Conservation (phyloP, 2,888 invertebrate genomes). For the Tanytarsus gracilentus region DNA sequence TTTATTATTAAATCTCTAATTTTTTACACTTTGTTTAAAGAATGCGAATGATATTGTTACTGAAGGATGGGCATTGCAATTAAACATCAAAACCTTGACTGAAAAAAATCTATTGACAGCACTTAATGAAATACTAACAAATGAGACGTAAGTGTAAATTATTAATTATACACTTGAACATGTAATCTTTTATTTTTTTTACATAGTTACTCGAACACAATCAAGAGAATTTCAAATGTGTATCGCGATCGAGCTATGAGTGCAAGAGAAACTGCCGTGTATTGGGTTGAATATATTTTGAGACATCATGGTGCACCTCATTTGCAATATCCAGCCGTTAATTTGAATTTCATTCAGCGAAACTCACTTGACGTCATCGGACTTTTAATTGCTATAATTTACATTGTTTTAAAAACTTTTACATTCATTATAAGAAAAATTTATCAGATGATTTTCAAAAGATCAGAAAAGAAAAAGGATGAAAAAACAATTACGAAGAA, state of each 20-base stretch:
- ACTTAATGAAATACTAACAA: conserved; percentile 42
- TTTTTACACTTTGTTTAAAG: no score
- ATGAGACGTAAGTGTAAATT: no score
- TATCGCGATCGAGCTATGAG: conserved; percentile 49
- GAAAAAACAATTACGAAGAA: no score
- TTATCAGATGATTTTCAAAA: no score
- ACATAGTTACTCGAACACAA: no score
- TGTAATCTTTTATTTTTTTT: no score
- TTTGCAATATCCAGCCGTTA: conserved; percentile 46
- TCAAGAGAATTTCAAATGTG: conserved; percentile 42
- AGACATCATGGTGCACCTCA: conserved; percentile 48
- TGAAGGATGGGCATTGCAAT: conserved; percentile 43
- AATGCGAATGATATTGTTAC: conserved; percentile 44
- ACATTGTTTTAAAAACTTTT: neutral
- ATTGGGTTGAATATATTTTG: conserved; percentile 51
- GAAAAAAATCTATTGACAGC: conserved; percentile 40
- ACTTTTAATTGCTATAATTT: conserved; percentile 33
- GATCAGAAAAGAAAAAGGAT: no score
- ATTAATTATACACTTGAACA: no score
- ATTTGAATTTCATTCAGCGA: conserved; percentile 44
- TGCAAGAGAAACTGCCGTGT: conserved; percentile 47
- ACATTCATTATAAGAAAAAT: no score
- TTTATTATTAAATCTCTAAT: no score
- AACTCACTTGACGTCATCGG: conserved; percentile 45
- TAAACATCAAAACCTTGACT: conserved; percentile 44